Evolutionary conservation across 2,113 vertebrate genomes (phyloP).

Genomic region (Pterocles gutturalis): DNA sequence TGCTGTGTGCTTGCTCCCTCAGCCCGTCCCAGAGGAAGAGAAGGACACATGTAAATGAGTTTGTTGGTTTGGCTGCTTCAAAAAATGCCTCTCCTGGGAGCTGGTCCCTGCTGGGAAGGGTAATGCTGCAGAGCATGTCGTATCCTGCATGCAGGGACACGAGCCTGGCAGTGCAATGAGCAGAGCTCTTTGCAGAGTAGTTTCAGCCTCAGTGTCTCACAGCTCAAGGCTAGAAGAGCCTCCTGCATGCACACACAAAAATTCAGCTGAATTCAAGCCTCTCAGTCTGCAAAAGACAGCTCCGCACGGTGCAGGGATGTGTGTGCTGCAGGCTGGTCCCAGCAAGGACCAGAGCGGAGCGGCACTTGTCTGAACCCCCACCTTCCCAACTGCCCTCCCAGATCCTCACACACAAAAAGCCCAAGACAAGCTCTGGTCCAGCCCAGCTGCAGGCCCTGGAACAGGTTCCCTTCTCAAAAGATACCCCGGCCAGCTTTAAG

Average conservation of each 20-base stretch:
- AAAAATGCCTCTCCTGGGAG: not conserved
- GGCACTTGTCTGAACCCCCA: not conserved
- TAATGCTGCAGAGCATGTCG: rapidly evolving
- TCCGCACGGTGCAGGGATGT: not conserved
- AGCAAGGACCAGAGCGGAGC: not conserved
- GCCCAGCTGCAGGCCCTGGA: not conserved
- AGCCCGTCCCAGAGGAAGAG: not conserved
- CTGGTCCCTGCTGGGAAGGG: not conserved
- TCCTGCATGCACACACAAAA: not conserved
- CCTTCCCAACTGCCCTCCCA: not conserved
- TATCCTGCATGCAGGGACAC: not conserved
- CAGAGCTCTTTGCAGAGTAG: not conserved
- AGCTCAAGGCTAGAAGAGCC: not conserved
- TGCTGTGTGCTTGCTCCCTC: not conserved
- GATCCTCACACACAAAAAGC: not conserved
- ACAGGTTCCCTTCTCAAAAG: not conserved
- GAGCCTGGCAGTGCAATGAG: not conserved
- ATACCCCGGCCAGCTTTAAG: not conserved
- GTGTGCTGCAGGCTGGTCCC: not conserved
- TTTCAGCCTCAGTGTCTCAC: not conserved
- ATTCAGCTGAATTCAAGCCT: not conserved
- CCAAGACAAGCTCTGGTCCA: not conserved
- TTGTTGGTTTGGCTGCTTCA: not conserved
- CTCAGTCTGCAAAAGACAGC: not conserved
- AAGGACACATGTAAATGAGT: not conserved